A percentile compares a stretch with the other conserved stretches of the same genome.
Evolutionary conservation across 2,113 vertebrate genomes (phyloP).

Genomic region (Machaerirhynchus nigripectus): DNA sequence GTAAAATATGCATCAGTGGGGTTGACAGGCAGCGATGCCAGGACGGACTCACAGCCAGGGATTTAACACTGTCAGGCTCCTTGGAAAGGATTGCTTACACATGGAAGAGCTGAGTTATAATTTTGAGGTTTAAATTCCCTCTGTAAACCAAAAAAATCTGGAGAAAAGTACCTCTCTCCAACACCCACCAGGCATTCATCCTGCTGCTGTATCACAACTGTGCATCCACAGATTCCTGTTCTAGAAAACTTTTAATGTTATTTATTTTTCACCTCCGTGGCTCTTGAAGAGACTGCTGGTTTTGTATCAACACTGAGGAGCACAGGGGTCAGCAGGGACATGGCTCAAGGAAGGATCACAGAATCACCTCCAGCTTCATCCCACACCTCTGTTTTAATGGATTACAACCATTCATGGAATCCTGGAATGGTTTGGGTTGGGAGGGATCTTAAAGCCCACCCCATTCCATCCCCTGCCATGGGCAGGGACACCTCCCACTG

Average conservation of each 20-base stretch:
- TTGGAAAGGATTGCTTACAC: background rate
- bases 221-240: background rate
- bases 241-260: background rate
- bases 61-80: background rate
- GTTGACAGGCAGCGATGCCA: conserved; percentile 25
- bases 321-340: background rate
- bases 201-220: background rate
- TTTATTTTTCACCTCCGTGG: background rate
- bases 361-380: background rate
- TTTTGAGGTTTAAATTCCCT: conserved; percentile 4
- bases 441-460: background rate
- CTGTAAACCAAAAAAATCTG: background rate
- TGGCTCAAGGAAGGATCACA: background rate
- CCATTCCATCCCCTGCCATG: background rate
- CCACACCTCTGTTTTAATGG: background rate
- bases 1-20: conserved; percentile 56
- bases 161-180: background rate
- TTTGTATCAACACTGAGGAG: background rate
- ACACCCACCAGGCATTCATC: background rate
- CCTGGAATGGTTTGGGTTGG: background rate
- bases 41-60: background rate
- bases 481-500: background rate
- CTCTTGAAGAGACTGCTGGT: background rate
- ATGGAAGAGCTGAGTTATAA: background rate
- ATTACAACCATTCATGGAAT: background rate